These are phyloP conservation scores for Mesorhabditis sp. DNA, from an alignment of 2,888 invertebrate species.

Conservation along the genomic window DNA sequence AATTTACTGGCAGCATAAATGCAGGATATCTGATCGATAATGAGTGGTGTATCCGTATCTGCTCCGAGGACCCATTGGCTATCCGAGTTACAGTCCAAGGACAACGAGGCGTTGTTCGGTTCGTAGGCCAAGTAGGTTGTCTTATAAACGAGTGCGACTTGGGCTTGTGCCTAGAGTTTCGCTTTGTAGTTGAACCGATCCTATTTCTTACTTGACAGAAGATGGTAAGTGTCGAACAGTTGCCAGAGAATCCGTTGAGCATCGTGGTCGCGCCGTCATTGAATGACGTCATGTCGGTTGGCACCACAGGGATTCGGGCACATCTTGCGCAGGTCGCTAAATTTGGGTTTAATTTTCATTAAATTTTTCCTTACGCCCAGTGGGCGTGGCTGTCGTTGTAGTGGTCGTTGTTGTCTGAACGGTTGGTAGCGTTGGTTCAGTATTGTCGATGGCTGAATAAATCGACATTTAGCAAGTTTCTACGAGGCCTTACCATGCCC, in stretches of 20 bases:
- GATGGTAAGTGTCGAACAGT: background rate
- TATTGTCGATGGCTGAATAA: background rate
- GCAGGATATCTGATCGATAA: background rate
- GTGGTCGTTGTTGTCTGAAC: background rate
- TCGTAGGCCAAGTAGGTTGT: background rate
- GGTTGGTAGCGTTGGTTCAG: background rate
- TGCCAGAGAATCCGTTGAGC: slow-evolving; percentile 2
- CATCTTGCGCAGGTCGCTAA: background rate
- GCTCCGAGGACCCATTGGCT: background rate
- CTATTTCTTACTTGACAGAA: background rate
- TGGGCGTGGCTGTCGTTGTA: background rate
- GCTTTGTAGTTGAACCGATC: background rate
- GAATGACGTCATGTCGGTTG: background rate
- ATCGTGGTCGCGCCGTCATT: background rate
- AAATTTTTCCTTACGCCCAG: background rate
- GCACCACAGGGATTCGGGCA: background rate
- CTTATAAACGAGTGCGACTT: background rate
- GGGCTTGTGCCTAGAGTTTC: background rate
- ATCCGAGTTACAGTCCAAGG: background rate
- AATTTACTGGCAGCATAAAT: background rate
- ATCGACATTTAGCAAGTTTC: background rate
- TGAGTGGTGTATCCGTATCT: background rate
- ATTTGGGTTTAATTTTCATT: background rate
- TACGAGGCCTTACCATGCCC: background rate
- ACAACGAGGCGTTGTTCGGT: background rate